Evolutionary conservation across 2,888 invertebrate species (phyloP).

Genomic region (Mythimna vitellina): DNA sequence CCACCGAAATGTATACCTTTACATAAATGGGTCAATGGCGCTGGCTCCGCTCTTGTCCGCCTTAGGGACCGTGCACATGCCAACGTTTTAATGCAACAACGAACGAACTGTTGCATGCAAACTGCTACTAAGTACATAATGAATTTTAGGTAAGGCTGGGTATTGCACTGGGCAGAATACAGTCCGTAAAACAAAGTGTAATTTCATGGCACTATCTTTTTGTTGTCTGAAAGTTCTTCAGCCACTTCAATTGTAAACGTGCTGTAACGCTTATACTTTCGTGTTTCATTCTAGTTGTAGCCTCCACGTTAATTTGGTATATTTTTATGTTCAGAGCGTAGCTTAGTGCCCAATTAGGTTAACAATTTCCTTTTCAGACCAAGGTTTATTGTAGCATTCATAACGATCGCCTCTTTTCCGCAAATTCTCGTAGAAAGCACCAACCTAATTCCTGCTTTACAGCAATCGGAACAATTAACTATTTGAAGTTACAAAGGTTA

Average conservation of each 20-base stretch:
- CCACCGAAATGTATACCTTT: conserved; percentile 81
- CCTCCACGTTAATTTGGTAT: conserved; percentile 18
- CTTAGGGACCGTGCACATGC: conserved; percentile 59
- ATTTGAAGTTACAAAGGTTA: conserved; percentile 22
- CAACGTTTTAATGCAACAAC: conserved; percentile 56
- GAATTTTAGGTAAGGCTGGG: conserved; percentile 56
- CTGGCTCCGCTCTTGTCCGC: conserved; percentile 52
- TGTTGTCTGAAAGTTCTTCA: conserved; percentile 1
- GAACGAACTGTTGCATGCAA: conserved; percentile 64
- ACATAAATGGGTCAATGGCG: conserved; percentile 78
- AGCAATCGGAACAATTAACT: conserved; percentile 24
- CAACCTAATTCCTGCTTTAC: conserved; percentile 22
- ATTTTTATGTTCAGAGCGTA: conserved; percentile 29
- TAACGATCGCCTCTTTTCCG: conserved; percentile 27
- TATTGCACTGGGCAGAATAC: conserved; percentile 44
- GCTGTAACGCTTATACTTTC: conserved; percentile 3
- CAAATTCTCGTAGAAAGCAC: conserved; percentile 22
- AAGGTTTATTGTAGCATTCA: conserved; percentile 36
- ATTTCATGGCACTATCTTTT: conserved; percentile 14
- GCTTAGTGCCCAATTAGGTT: conserved; percentile 42
- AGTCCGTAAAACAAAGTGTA: conserved; percentile 47
- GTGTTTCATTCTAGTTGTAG: conserved; percentile 11
- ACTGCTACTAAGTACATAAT: conserved; percentile 60
- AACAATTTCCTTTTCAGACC: conserved; percentile 37
- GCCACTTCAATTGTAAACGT: conserved; percentile 19